Evolutionary conservation across 2,797 vertebrate species (phyloP), one percentile per base, ranked within the genome.

Genomic region (Cottoperca gobio): DNA sequence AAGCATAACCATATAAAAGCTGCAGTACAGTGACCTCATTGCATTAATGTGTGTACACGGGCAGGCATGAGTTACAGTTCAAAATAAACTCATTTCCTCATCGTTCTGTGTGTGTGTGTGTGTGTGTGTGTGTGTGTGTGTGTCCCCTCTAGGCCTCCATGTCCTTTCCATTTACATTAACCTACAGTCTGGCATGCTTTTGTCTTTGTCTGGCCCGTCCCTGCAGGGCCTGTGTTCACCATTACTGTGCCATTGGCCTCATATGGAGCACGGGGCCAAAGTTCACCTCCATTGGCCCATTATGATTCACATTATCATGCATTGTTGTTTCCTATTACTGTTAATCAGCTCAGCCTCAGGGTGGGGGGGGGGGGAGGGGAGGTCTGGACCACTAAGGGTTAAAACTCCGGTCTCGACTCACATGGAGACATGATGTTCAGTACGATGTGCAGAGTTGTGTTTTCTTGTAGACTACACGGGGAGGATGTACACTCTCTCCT

Each of bases 231-330:
- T 46, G 7, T 57, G 73, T 59, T 67, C 78, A 71, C 61, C 17
- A 45, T 67, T 43, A 59, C 62, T 72, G 74, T 81, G 62, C 77
- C 73, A 70, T 50, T 69, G 79, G 76, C 59, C 71, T 83, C 88
- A 82, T 73, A 79, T 79, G 79, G 84, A 83, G 78, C 50, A 0
- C 0, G 2, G 65, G 82, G 70, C 68, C 78, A 83, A 82, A 87
- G 83, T 82, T 48, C 17, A 37, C 66, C 54, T 82, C 84, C 76
- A 85, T 79, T 46, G 85, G 87, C 72, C 85, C 85, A 76, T 88
- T 85, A 84, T 90, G 82, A 91, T 91, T 85, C 87, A 87, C 71
- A 92, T 92, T 88, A 89, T 86, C 82, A 88, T 89, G 86, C 84
- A 72, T 84, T 88, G 86, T 92, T 91, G 88, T 87, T 83, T 54